Base-by-base conservation (phyloP, 2,888 invertebrate genomes). In the Dicyrtoma fusca region DNA sequence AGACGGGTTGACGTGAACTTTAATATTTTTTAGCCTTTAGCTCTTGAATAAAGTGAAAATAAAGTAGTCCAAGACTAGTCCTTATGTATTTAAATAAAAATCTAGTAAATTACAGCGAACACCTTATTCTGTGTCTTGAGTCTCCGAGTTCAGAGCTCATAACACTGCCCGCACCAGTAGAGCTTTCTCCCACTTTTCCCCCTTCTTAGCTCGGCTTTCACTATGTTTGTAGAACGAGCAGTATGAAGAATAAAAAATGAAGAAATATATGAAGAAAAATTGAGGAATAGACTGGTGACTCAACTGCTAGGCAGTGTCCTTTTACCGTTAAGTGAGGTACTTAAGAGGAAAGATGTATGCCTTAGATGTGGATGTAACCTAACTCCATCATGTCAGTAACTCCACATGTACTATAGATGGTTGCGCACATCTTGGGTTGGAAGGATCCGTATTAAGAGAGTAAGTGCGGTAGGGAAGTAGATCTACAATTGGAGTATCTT, bases 41-140 rank as follows among this genome's bases (percentile, higher is more conserved):
- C 53, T 64, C 23, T 66, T 66, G 34, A 66, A 51, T 66, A 53
- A 53, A 53, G 66, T 66, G 66, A 34, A 53, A 53, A 64, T 64
- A 66, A 66, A 66, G 55, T 53, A 57, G 61, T 61, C 42, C n/a
- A 17, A 21, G 23, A 1, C 17, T 17, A 53, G 34, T 19, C 19
- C 17, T 23, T 57, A 57, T 21, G 68, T 68, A 68, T 68, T 68
- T 68, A 68, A 68, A 68, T 68, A 53, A 68, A 53, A 57, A 68
- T 53, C 63, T 57, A 44, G 68, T 68, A 68, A 68, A 68, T 68
- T 68, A 68, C 53, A 53, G 55, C 4, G 42, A 55, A 17, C 44
- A 68, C 57, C 34, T 45, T 44, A 25, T 34, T 10, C 42, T 34
- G 14, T 17, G 44, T 14, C n/a, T 34, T 57, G 4, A 23, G 57